Base-by-base conservation (phyloP, 2,888 invertebrate species). In the Cactoblastis cactorum region DNA sequence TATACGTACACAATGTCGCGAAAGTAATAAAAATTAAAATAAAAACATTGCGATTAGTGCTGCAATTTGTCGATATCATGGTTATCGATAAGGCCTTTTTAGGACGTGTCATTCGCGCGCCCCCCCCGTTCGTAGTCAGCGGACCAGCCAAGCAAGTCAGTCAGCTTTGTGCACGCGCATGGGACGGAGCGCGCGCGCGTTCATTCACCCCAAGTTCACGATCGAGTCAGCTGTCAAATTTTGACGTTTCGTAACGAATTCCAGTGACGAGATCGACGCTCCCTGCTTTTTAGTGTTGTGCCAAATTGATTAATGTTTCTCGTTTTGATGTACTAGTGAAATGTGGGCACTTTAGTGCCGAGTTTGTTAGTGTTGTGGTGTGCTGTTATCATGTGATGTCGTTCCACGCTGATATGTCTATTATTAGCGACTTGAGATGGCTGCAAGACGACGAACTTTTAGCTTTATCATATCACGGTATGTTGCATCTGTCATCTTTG, bases 371-470 rank as follows among this genome's bases (percentile, higher is more conserved):
- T 67, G 62, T 71, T 75, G 74, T 70, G 73, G 70, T 77, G 70
- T 74, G 81, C 65, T 72, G 79, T 77, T 83, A 77, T 77, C 77
- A 81, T 84, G 81, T 67, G 77, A 87, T 88, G 83, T 83, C 85
- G 65, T 72, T 75, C 66, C 73, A 79, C 71, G 79, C 81, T 86
- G 86, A 88, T 80, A 89, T 89, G 88, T 88, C 88, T 78, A 79
- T 88, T 71, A 83, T 89, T 76, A 84, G 83, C 71, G 88, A 85
- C 68, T 76, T 87, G 65, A 76, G 84, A 83, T 89, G 89, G 89
- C 77, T 88, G 72, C 83, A 80, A 74, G 86, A 84, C 72, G 87
- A 87, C 66, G 88, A 89, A 77, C 72, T 86, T 62, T 83, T 87
- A 65, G 87, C 87, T 63, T 78, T 88, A 75, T 79, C 87, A 62